Evolutionary conservation across 2,888 invertebrate genomes (phyloP).

Genomic region (Nebria brevicollis): DNA sequence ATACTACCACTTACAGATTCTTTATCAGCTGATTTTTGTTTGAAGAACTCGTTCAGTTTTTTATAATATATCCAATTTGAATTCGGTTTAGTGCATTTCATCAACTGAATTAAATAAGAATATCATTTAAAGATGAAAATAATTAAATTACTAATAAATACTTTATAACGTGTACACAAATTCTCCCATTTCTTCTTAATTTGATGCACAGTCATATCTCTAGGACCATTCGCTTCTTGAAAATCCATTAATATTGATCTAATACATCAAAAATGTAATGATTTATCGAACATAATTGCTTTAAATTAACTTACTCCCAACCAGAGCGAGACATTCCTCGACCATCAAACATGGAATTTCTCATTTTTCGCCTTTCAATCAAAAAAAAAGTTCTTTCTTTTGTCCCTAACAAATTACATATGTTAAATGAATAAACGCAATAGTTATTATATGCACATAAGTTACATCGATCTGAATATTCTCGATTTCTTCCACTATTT

Average conservation of each 20-base stretch:
- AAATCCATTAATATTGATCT: conserved; percentile 33
- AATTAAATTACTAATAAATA: conserved; percentile 2
- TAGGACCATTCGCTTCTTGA: conserved; percentile 12
- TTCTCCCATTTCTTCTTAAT: conserved; percentile 42
- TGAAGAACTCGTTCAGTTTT: neutral
- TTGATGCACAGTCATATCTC: conserved; percentile 18
- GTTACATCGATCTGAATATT: conserved; percentile 27
- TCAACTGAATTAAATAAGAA: neutral
- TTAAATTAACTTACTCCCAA: conserved; percentile 35
- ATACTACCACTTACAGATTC: neutral
- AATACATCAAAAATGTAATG: neutral
- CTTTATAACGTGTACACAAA: conserved; percentile 35
- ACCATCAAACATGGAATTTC: conserved; percentile 28
- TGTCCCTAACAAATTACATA: conserved; percentile 27
- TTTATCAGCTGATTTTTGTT: neutral
- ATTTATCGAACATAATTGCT: neutral
- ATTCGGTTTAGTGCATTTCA: neutral
- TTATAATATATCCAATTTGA: conserved; percentile 1
- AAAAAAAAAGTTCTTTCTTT: conserved; percentile 22
- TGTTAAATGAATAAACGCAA: neutral
- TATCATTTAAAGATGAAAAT: conserved; percentile 7
- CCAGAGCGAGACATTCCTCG: conserved; percentile 15
- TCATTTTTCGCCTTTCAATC: conserved; percentile 31
- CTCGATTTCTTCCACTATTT: neutral
- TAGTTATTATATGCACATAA: neutral